phyloP scores from a whole-genome alignment of 2,888 invertebrate genomes.

The Leucophora obtusa region DNA sequence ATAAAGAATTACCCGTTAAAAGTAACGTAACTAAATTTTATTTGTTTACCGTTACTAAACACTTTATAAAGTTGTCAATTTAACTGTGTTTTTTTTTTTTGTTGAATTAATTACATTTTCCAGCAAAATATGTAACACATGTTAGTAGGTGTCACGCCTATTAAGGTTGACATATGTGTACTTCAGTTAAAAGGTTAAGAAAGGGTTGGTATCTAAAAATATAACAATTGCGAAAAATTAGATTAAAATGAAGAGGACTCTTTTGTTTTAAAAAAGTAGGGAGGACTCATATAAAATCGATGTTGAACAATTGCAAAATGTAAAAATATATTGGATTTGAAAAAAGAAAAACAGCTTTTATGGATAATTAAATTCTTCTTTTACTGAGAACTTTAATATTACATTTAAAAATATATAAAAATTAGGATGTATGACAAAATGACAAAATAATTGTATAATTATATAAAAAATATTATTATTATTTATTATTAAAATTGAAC shows the following conservation, averaged over 20 bases:
- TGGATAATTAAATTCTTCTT: too few species aligned
- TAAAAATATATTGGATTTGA: too few species aligned
- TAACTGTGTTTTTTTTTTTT: slow-evolving; percentile 26
- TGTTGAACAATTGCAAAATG: too few species aligned
- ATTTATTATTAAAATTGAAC: too few species aligned
- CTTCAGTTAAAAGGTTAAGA: slow-evolving; percentile 11
- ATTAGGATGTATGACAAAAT: too few species aligned
- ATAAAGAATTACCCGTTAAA: slow-evolving; percentile 18
- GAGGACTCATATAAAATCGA: too few species aligned
- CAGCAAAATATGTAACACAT: slow-evolving; percentile 48
- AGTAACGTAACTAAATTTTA: slow-evolving; percentile 46
- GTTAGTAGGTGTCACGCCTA: slow-evolving; percentile 48
- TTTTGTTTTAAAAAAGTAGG: too few species aligned
- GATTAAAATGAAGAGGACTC: neutral
- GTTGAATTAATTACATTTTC: slow-evolving; percentile 52
- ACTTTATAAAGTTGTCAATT: slow-evolving; percentile 54
- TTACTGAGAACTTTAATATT: too few species aligned
- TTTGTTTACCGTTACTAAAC: slow-evolving; percentile 53
- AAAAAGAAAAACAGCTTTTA: too few species aligned
- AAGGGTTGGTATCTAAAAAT: slow-evolving; percentile 40
- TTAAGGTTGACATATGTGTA: slow-evolving; percentile 35
- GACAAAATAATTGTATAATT: too few species aligned
- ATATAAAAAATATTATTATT: too few species aligned
- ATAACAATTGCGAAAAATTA: neutral
- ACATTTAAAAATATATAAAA: too few species aligned